Base-by-base conservation (phyloP, 2,797 vertebrate genomes). In the Odontamblyopus lacepedii region DNA sequence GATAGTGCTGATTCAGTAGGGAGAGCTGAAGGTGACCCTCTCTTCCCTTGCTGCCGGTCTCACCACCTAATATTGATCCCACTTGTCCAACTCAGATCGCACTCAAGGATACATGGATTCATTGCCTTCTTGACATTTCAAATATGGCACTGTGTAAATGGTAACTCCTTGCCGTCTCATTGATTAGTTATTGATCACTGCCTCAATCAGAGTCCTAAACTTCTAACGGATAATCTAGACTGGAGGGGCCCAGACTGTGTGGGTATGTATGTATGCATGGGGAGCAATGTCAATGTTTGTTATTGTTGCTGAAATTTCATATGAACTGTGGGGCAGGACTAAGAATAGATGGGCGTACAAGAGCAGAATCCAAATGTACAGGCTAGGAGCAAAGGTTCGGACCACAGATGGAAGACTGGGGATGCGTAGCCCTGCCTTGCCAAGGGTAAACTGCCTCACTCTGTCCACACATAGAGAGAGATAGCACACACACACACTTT, bases 1-100 rank as follows among this genome's bases (percentile, higher is more conserved):
- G 91, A 92, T 92, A 86, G 76, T 95, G 94, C 94, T 95, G 94
- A 95, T 92, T 94, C 94, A 94, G 92, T 86, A 80, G 83, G 85
- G 89, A 88, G 88, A 84, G 83, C 70, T 94, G 94, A 95, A 95
- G 94, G 94, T 95, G 93, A 95, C 94, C 92, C 90, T 88, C 71
- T 77, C 85, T 85, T 78, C 86, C 92, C 85, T 84, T 76, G 76
- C 85, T 83, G 87, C 84, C 83, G 87, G 83, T 90, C 91, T 90
- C 90, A 86, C 90, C 84, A 89, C 89, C 90, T 91, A 83, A 88
- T 92, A 93, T 93, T 79, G 92, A 91, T 93, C 92, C 87, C 76
- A 72, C 69, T 86, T 86, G 89, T 83, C 79, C 88, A 82, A 86
- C 85, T 89, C 84, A 69, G 82, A 86, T 89, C 81, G 61, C 79